These are phyloP conservation scores for Microtus obscurus DNA, from an alignment of 2,797 vertebrate species.

Conservation along the genomic window DNA sequence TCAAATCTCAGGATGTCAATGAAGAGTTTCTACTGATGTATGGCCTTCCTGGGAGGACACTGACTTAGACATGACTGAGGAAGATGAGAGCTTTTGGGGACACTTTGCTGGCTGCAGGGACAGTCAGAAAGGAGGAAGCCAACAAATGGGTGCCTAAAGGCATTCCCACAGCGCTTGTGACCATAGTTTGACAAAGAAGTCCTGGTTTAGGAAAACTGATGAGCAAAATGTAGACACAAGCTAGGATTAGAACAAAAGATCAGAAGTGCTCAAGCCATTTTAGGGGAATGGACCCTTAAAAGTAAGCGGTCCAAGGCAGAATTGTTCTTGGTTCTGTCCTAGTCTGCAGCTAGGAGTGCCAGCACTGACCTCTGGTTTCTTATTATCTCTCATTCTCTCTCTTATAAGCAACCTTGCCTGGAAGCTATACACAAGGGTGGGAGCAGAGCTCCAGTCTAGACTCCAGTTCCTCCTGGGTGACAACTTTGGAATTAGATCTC, in stretches of 20 bases:
- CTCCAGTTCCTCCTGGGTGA: too few relatives aligned
- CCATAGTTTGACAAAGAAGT: neutral
- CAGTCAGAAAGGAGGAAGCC: too few relatives aligned
- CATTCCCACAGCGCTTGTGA: conserved; percentile 46
- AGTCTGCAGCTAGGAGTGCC: neutral
- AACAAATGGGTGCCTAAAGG: neutral
- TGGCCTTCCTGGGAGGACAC: neutral
- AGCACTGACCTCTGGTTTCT: neutral
- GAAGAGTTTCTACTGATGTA: too few relatives aligned
- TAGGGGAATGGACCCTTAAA: neutral
- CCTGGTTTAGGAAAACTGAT: conserved; percentile 39
- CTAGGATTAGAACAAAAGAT: neutral
- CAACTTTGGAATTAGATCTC: neutral
- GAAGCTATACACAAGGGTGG: neutral
- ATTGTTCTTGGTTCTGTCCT: neutral
- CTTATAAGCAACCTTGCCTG: neutral
- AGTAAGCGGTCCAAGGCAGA: neutral
- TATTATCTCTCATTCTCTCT: neutral
- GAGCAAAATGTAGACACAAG: neutral
- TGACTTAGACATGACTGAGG: too few relatives aligned
- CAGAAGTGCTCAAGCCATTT: neutral
- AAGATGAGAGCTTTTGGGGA: neutral
- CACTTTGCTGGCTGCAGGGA: neutral
- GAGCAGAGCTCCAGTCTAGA: neutral
- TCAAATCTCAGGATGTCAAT: neutral